Evolutionary conservation across 1,140 invertebrate species (phyloP), one percentile per base, ranked within the genome.

Genomic region (Ostrea edulis): DNA sequence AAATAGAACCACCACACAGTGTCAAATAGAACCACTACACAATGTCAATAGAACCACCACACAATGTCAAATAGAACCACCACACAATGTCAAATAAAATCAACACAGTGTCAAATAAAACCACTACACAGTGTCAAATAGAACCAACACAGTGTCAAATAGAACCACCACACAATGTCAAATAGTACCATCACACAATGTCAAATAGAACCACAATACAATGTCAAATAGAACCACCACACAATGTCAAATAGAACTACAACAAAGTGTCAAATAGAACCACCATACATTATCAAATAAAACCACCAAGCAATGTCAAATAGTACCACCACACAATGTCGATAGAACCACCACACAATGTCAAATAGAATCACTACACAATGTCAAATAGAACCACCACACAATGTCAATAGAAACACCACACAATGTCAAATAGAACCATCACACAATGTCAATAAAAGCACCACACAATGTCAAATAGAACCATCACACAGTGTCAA

Each of bases 311-410:
- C 20, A 62, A 44, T 44, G 29, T 44, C 29, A n/a, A 52, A 17
- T n/a, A 65, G 20, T 14, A n/a, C 96, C 96, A 22, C 96, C 96
- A 86, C 95, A 29, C 35, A 29, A 84, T n/a, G n/a, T n/a, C n/a
- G n/a, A 65, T 83, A 12, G 55, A 82, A 55, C 82, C 35, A 29
- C 17, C 2, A 55, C 12, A 68, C 8, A 71, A 44, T 44, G 29
- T 8, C 29, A n/a, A 52, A 17, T n/a, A 65, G 20, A 25, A n/a
- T n/a, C 25, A 17, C 25, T 7, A 52, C 20, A 17, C 8, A 17
- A 86, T 65, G 17, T 29, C 29, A 14, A 62, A 17, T n/a, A 62
- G n/a, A 62, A n/a, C 14, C 58, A 62, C 35, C 5, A 14, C 11
- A n/a, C 17, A 17, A 62, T n/a, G 14, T 62, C 58, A 62, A 62